These are phyloP conservation scores for Mamestra brassicae DNA, from an alignment of 2,888 invertebrate species.

Conservation along the genomic window DNA sequence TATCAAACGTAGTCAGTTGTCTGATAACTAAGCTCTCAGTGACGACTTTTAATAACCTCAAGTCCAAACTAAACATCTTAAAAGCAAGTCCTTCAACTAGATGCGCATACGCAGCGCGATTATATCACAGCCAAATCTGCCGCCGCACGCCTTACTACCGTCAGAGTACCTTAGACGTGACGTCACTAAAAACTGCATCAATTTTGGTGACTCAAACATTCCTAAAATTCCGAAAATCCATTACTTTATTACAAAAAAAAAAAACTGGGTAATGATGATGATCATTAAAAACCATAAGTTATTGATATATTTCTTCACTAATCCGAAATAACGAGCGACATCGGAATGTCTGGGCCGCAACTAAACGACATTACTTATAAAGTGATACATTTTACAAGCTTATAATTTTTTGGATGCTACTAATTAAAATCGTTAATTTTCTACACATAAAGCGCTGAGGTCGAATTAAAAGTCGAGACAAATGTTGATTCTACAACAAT, in stretches of 20 bases:
- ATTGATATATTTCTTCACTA: slow-evolving; percentile 17
- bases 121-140: slow-evolving; percentile 87
- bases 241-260: background rate
- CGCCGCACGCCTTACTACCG: slow-evolving; percentile 71
- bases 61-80: slow-evolving; percentile 57
- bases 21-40: slow-evolving; percentile 41
- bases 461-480: slow-evolving; percentile 22
- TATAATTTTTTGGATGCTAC: slow-evolving; percentile 6
- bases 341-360: slow-evolving; percentile 38
- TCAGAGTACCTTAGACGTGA: slow-evolving; percentile 42
- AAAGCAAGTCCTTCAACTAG: slow-evolving; percentile 66
- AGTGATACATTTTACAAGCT: slow-evolving; percentile 21
- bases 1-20: slow-evolving; percentile 33
- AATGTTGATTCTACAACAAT: slow-evolving; percentile 13
- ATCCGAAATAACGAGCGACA: slow-evolving; percentile 34
- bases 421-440: slow-evolving; percentile 4
- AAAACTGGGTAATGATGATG: background rate
- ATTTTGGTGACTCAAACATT: slow-evolving; percentile 14
- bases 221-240: slow-evolving; percentile 1
- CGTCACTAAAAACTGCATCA: slow-evolving; percentile 30
- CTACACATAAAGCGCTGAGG: slow-evolving; percentile 39
- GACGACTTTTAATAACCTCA: slow-evolving; percentile 41
- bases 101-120: slow-evolving; percentile 64
- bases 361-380: background rate
- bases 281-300: slow-evolving; percentile 12